Evolutionary conservation across 2,113 vertebrate genomes (phyloP).

Genomic region (Eurystomus gularis): DNA sequence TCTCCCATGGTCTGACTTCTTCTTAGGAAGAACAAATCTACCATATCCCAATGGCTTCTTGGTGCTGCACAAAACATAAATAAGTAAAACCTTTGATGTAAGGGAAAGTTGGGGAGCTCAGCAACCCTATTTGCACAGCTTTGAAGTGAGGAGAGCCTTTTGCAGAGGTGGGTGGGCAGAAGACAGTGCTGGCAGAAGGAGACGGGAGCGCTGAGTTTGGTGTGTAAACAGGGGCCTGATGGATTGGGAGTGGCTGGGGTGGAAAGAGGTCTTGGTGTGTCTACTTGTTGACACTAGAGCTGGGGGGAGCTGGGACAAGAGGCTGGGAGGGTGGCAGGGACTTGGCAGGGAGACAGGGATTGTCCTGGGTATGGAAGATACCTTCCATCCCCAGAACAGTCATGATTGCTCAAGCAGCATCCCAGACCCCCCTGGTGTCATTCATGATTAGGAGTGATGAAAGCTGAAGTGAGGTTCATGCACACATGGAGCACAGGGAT

Average conservation of each 20-base stretch:
- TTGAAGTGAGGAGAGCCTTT: neutral
- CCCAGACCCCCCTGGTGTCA: neutral
- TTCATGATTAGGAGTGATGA: neutral
- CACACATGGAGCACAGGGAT: fast-evolving
- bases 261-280: fast-evolving
- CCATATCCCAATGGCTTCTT: neutral
- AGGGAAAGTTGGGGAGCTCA: neutral
- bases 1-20: neutral
- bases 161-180: neutral
- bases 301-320: neutral
- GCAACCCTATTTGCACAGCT: neutral
- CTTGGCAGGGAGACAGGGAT: neutral
- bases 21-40: neutral
- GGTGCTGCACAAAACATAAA: neutral
- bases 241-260: neutral
- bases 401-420: neutral
- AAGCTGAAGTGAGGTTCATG: neutral
- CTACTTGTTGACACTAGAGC: fast-evolving
- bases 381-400: neutral
- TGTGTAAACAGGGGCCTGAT: neutral
- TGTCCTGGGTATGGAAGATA: neutral
- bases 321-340: neutral
- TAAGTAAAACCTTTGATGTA: neutral
- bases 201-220: fast-evolving
- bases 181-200: neutral